phyloP scores from a whole-genome alignment of 2,113 vertebrate species.

The Haliaeetus leucogaster region DNA sequence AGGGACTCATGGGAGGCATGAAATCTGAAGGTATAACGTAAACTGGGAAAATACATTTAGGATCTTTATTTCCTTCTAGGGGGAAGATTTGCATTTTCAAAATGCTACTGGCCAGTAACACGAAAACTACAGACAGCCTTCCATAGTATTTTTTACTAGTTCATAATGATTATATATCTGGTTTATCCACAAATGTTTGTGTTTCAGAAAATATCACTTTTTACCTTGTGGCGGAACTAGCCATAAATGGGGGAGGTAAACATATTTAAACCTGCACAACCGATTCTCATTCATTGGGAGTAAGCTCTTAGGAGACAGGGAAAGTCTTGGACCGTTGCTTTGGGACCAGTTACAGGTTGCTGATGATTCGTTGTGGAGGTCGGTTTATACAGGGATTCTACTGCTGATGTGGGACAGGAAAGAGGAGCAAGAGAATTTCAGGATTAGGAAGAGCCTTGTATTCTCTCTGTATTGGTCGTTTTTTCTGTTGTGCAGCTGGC shows the following conservation, averaged over 20 bases:
- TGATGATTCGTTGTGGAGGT: background rate
- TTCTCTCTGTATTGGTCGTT: background rate
- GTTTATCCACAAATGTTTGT: background rate
- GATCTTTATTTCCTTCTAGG: background rate
- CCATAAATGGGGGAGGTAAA: background rate
- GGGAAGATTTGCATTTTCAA: background rate
- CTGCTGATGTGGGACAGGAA: background rate
- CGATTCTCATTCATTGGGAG: background rate
- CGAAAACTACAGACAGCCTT: background rate
- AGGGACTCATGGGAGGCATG: background rate
- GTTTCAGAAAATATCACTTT: background rate
- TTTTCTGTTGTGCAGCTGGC: background rate
- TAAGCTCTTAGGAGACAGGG: background rate
- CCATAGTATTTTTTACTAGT: background rate
- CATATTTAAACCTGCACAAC: background rate
- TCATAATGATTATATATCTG: background rate
- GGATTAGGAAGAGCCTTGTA: background rate
- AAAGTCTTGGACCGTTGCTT: background rate
- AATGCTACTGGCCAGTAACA: background rate
- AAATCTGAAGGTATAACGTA: background rate
- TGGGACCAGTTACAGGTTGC: background rate
- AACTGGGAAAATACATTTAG: background rate
- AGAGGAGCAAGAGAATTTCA: background rate
- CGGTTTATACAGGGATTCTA: background rate
- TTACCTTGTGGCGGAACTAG: background rate